Percentiles rank a stretch among this genome's conserved stretches.
Conservation (phyloP, 2,797 vertebrate genomes). For the Tokudaia tokunoshimensis region DNA sequence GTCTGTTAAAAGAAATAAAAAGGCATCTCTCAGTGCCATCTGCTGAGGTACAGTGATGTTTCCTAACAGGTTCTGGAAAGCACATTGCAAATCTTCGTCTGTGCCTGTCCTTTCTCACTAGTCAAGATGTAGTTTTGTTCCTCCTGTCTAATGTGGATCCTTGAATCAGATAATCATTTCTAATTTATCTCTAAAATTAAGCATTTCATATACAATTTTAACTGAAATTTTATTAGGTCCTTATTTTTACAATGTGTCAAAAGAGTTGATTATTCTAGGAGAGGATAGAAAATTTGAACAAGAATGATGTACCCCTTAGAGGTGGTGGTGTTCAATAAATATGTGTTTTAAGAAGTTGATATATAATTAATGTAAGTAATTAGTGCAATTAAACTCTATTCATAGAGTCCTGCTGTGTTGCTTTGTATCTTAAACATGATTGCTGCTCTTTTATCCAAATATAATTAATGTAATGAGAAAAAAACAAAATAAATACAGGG, state of each 20-base stretch:
- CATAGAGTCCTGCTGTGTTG: conserved; percentile 68
- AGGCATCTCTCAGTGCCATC: conserved; percentile 68
- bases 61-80: conserved; percentile 77
- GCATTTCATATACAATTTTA: conserved; percentile 76
- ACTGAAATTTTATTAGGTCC: conserved; percentile 74
- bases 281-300: conserved; percentile 72
- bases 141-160: conserved; percentile 72
- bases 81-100: conserved; percentile 74
- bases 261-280: conserved; percentile 69
- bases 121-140: conserved; percentile 71
- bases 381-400: conserved; percentile 80
- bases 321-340: conserved; percentile 80
- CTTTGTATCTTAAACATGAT: conserved; percentile 71
- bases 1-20: conserved; percentile 73
- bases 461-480: conserved; percentile 75
- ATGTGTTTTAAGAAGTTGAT: conserved; percentile 77
- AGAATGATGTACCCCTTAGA: conserved; percentile 71
- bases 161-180: conserved; percentile 75
- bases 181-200: conserved; percentile 77
- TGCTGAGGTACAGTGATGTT: conserved; percentile 81
- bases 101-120: conserved; percentile 76
- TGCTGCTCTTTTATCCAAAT: conserved; percentile 78
- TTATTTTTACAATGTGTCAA: conserved; percentile 76
- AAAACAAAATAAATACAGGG: conserved; percentile 75
- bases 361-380: conserved; percentile 78